phyloP scores from a whole-genome alignment of 2,888 invertebrate species.

The Erebia epiphron region DNA sequence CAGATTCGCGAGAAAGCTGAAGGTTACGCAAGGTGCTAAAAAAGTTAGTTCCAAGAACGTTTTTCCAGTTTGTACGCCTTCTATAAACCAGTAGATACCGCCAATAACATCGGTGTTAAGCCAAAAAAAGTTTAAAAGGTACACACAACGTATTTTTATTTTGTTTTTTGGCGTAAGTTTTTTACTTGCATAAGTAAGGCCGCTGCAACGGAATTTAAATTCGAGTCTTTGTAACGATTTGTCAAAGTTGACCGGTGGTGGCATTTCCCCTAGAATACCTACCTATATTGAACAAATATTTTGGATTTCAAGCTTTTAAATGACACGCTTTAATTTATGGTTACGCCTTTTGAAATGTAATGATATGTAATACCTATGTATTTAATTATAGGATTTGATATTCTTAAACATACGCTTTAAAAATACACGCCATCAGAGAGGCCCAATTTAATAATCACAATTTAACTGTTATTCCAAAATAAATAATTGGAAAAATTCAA shows the following conservation, averaged over 20 bases:
- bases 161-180: slow-evolving; percentile 12
- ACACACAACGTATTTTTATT: slow-evolving; percentile 43
- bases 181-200: slow-evolving; percentile 25
- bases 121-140: slow-evolving; percentile 52
- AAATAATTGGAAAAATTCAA: too few relatives aligned
- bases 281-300: neutral
- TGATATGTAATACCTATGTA: too few relatives aligned
- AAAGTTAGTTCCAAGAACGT: slow-evolving; percentile 52
- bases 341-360: neutral
- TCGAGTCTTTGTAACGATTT: slow-evolving; percentile 26
- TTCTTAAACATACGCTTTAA: too few relatives aligned
- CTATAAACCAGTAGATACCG: slow-evolving; percentile 49
- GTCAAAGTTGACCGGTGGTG: slow-evolving; percentile 13
- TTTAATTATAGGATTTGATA: slow-evolving; percentile 1
- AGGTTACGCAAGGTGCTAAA: slow-evolving; percentile 52
- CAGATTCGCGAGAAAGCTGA: slow-evolving; percentile 45
- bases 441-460: too few relatives aligned
- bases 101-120: slow-evolving; percentile 50
- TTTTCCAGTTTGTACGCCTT: slow-evolving; percentile 47
- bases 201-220: slow-evolving; percentile 22
- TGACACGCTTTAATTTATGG: slow-evolving; percentile 1
- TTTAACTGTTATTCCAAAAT: too few relatives aligned
- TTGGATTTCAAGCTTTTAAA: neutral
- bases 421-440: too few relatives aligned
- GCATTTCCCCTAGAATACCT: neutral